Evolutionary conservation across 35 echinoderm and acorn worm species (phyloP).

Genomic region (Stichopus chloronotus): DNA sequence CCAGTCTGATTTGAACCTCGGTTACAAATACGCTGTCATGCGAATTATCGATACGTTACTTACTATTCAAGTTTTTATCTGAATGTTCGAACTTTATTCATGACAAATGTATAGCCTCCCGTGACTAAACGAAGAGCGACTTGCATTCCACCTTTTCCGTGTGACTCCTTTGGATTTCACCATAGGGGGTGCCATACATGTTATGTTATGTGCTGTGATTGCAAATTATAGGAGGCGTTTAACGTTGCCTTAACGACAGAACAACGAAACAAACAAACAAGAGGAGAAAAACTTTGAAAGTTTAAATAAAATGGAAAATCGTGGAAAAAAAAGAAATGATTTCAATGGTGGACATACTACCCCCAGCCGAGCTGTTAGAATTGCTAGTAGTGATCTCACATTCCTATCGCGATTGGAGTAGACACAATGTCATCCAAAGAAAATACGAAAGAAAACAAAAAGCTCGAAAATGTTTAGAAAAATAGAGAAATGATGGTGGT

Average conservation of each 20-base stretch:
- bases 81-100: not conserved
- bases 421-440: conserved; percentile 31
- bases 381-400: not conserved
- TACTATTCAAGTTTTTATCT: too few relatives aligned
- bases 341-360: conserved; percentile 13
- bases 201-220: not conserved
- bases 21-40: too few relatives aligned
- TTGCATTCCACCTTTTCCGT: not conserved
- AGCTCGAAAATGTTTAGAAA: not conserved
- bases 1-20: too few relatives aligned
- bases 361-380: conserved; percentile 15
- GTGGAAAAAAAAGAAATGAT: not conserved
- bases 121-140: not conserved
- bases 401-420: conserved; percentile 22
- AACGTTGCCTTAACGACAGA: conserved; percentile 11
- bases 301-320: not conserved
- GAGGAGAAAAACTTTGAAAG: not conserved
- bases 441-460: not conserved
- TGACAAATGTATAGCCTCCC: not conserved
- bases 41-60: too few relatives aligned
- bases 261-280: not conserved
- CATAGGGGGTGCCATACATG: not conserved
- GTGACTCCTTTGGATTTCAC: not conserved
- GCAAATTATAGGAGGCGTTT: not conserved
- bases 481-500: conserved; percentile 8